Percentiles rank a stretch among this genome's conserved stretches.
phyloP scores from a whole-genome alignment of 1,140 invertebrate species.

The Anagrus nilaparvatae region DNA sequence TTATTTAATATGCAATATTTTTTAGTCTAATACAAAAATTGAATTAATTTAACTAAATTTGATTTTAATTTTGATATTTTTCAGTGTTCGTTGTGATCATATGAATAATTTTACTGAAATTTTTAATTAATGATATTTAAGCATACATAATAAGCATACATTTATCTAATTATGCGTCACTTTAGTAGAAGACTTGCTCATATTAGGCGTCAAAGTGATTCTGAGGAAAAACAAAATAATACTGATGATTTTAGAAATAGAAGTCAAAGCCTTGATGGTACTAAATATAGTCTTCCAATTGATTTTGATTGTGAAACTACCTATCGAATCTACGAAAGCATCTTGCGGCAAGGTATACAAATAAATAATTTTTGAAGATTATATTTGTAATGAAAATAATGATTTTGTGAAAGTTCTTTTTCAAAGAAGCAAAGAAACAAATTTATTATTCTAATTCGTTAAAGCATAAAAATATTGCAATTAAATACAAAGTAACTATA shows the following conservation, averaged over 20 bases:
- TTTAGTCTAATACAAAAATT: conserved; percentile 11
- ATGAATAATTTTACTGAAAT: neutral
- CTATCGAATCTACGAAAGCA: conserved; percentile 70
- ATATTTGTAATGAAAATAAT: too few species aligned
- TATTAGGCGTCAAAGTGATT: conserved; percentile 40
- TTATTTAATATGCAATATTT: neutral
- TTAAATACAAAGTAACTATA: too few species aligned
- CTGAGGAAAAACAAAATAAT: conserved; percentile 39
- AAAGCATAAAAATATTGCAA: too few species aligned
- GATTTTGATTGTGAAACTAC: conserved; percentile 65
- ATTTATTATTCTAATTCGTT: too few species aligned
- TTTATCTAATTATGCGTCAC: conserved; percentile 61
- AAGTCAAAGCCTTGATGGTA: conserved; percentile 65
- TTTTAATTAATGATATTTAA: neutral
- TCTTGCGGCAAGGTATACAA: conserved; percentile 75
- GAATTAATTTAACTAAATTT: neutral
- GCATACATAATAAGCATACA: conserved; percentile 24
- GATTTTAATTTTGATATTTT: neutral
- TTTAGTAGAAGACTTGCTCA: conserved; percentile 50
- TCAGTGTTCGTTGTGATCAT: neutral
- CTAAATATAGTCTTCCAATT: conserved; percentile 22
- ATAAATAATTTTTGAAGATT: too few species aligned
- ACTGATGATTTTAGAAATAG: conserved; percentile 59
- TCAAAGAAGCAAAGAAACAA: too few species aligned
- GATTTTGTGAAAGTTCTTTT: too few species aligned